phyloP scores from a whole-genome alignment of 2,797 vertebrate genomes.

The Dryobates pubescens region DNA sequence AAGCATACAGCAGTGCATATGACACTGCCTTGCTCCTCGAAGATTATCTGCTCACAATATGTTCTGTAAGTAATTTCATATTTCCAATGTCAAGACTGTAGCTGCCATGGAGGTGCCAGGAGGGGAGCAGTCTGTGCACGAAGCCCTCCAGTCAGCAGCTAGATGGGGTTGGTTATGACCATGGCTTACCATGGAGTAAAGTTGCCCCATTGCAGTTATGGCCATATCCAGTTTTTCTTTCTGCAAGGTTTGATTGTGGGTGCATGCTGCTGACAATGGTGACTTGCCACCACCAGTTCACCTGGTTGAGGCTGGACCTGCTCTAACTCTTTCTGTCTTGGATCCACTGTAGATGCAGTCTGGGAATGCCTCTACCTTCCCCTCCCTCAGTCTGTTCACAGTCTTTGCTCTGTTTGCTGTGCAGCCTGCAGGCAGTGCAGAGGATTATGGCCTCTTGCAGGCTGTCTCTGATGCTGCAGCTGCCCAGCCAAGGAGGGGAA shows the following conservation, averaged over 20 bases:
- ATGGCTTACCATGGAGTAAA: not conserved
- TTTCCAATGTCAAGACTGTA: not conserved
- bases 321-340: not conserved
- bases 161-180: not conserved
- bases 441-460: not conserved
- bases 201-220: not conserved
- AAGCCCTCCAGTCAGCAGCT: not conserved
- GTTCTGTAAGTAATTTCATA: not conserved
- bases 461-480: not conserved
- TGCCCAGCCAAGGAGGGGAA: accelerated
- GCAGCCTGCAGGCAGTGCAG: not conserved
- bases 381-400: not conserved
- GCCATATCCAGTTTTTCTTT: not conserved
- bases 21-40: not conserved
- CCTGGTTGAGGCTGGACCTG: not conserved
- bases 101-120: not conserved
- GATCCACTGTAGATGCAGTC: not conserved
- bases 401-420: not conserved
- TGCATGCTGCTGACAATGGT: accelerated
- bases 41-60: not conserved
- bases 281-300: not conserved
- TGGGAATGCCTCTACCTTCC: not conserved
- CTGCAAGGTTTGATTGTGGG: not conserved
- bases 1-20: accelerated
- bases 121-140: not conserved